Base-by-base conservation (phyloP, 2,797 vertebrate genomes). In the Gadopsis marmoratus region DNA sequence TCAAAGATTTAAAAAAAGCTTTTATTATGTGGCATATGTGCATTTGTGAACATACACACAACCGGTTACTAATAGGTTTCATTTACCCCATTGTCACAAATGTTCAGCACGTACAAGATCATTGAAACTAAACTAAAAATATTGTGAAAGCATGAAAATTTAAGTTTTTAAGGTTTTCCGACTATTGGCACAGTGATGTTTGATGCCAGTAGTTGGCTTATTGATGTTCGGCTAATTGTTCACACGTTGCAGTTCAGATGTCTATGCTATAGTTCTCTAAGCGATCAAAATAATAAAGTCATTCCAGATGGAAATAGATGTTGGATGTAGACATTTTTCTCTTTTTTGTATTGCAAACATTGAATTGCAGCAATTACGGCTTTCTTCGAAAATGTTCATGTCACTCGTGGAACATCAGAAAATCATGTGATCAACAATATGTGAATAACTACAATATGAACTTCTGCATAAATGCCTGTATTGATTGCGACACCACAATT, bases 401-500 rank as follows among this genome's bases (percentile, higher is more conserved):
- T 53, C 7, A 56, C 3, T 70, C 8, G 37, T 9, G 3, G 13
- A 71, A 68, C 55, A 21, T 53, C 13, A 63, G 14, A 53, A 45
- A 53, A 23, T 51, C 9, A 37, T 37, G 16, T 29, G n/a, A 59
- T 55, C 26, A 21, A 35, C 8, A 6, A 47, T 29, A 39, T 68
- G 43, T 16, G 21, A 47, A 33, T n/a, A 13, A 35, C 5, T 4
- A 47, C 35, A 7, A 48, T 37, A 21, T 70, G 29, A 61, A 63
- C 56, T 39, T 66, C 13, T 77, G 39, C 33, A 59, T 41, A 7
- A 71, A 31, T 23, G n/a, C 45, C 48, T 16, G 23, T 55, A 23
- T 71, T 33, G 8, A 65, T 74, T 66, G 63, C 77, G 58, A 64
- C 31, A n/a, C 23, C 23, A 62, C 3, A 9, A 26, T 60, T 78